phyloP scores from a whole-genome alignment of 2,797 vertebrate species.

The Gallirallus australis region DNA sequence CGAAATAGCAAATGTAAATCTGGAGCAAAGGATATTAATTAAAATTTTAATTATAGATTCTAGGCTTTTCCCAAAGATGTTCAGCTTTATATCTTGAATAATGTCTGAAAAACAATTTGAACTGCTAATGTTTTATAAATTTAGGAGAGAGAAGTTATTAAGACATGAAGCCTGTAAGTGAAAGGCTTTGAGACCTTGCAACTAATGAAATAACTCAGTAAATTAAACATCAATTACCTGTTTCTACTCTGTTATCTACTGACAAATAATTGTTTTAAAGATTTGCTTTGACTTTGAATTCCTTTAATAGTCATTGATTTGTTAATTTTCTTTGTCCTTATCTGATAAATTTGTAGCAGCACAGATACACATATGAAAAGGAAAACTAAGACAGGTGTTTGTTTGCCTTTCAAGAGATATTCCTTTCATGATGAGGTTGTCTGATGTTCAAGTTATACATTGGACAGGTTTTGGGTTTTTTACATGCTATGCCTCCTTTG shows the following conservation, averaged over 20 bases:
- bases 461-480: neutral
- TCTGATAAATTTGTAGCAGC: neutral
- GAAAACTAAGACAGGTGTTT: neutral
- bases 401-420: neutral
- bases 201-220: neutral
- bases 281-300: neutral
- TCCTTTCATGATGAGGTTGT: neutral
- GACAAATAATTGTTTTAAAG: neutral
- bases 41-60: neutral
- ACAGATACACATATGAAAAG: neutral
- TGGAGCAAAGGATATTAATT: neutral
- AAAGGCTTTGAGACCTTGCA: neutral
- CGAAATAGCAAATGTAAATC: neutral
- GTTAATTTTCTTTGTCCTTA: neutral
- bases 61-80: neutral
- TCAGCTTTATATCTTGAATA: neutral
- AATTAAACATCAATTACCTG: neutral
- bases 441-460: neutral
- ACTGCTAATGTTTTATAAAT: neutral
- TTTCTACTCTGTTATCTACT: neutral
- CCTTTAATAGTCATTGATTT: neutral
- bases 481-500: neutral
- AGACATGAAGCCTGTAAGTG: neutral
- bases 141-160: neutral
- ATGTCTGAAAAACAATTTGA: neutral